Base-by-base conservation (phyloP, 1,140 invertebrate species). In the Aphaenogaster floridana region DNA sequence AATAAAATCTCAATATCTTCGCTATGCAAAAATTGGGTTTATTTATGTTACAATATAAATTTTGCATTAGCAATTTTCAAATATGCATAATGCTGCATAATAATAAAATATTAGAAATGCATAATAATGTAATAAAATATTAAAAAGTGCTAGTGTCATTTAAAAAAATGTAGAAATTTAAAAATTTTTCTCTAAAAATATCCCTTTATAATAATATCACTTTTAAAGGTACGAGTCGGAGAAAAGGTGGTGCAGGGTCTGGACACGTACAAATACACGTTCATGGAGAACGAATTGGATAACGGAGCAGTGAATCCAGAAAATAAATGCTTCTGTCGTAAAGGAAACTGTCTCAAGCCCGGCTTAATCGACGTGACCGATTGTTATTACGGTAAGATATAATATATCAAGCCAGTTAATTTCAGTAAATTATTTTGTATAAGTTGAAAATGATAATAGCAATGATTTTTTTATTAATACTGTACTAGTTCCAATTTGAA, bases 291-390 rank as follows among this genome's bases (percentile, higher is more conserved):
- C 87, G 96, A 97, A 84, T 92, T 98, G 74, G 97, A 98, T 91
- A 98, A 98, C 92, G 98, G 98, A 0, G 96, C 96, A 63, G 93
- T 96, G 36, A 96, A 97, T 87, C 92, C 96, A n/a, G 96, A 97
- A 3, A 98, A 98, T 92, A 97, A 97, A 90, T 98, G 98, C 90
- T 98, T 97, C 93, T 98, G 98, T 89, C 96, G 97, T 72, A 92
- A 97, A 61, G 96, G 96, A 69, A 94, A 96, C 74, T 98, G 98
- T 92, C 94, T 98, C 28, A 96, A 96, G n/a, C 92, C 96, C 39
- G 98, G 98, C 3, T 91, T 98, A 1, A 96, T 98, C 6, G 98
- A 98, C 90, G 97, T 98, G 13, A 97, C 97, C 0, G 97, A 97
- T 85, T 98, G 98, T 90, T 98, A 98, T 93, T 98, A 98, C 90